phyloP scores from a whole-genome alignment of 1,140 invertebrate genomes.

The Lordiphosa stackelbergi region DNA sequence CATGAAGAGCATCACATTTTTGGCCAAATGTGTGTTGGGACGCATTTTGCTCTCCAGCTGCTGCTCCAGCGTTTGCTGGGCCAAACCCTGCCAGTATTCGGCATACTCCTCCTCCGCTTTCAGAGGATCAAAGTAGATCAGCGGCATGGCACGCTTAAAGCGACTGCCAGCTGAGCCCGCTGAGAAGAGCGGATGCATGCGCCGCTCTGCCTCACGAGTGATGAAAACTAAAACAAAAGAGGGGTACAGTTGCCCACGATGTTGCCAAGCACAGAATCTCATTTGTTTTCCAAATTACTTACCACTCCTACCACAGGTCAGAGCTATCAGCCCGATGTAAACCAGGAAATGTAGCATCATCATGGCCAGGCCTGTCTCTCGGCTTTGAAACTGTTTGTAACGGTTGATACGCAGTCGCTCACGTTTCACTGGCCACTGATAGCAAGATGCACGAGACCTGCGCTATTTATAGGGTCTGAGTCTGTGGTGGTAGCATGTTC shows the following conservation, averaged over 20 bases:
- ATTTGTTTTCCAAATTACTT: constrained; percentile 7
- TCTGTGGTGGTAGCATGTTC: constrained; percentile 1
- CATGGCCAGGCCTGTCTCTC: not conserved
- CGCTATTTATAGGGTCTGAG: constrained; percentile 54
- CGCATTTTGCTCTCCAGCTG: constrained; percentile 66
- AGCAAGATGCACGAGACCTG: constrained; percentile 52
- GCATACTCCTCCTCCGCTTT: constrained; percentile 58
- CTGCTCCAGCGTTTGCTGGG: constrained; percentile 53
- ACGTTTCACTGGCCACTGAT: constrained; percentile 57
- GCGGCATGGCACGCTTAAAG: constrained; percentile 63
- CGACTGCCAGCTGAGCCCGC: constrained; percentile 1
- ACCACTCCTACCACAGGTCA: constrained; percentile 26
- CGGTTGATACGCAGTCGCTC: constrained; percentile 29
- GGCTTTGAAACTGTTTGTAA: constrained; percentile 1
- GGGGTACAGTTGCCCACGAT: constrained; percentile 35
- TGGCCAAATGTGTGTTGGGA: constrained; percentile 79
- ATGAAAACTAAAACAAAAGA: constrained; percentile 15
- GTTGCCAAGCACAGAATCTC: not conserved
- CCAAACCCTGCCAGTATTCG: constrained; percentile 70
- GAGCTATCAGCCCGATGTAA: constrained; percentile 26
- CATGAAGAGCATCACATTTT: constrained; percentile 85
- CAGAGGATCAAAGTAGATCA: constrained; percentile 45
- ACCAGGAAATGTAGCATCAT: constrained; percentile 45
- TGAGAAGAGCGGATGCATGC: constrained; percentile 61
- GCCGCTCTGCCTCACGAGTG: constrained; percentile 41